Evolutionary conservation across 2,113 vertebrate genomes (phyloP), one percentile per base, ranked within the genome.

Genomic region (Nannobrachium achirus): DNA sequence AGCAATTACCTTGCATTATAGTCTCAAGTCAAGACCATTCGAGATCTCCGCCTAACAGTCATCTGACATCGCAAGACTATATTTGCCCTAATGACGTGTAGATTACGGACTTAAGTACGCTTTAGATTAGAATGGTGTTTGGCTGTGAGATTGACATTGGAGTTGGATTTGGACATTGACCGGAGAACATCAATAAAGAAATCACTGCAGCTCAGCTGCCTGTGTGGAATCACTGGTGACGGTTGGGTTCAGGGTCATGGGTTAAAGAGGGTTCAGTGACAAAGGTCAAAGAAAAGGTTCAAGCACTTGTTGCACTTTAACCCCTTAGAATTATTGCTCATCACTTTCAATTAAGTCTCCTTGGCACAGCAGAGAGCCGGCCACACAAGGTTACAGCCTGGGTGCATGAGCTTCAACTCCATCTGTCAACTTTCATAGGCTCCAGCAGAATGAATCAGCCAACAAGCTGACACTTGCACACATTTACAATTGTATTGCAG

Each of bases 291-390:
- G 25, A 7, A 69, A 78, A 82, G 79, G 72, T 84, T 75, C 64
- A 13, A 13, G 65, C 62, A 66, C 76, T 80, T 71, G 75, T 78
- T 80, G 62, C 57, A 67, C 81, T 82, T 70, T 81, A 70, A 80
- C 58, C 66, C 40, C n/a, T 13, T 5, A 75, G 68, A 84, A 83
- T 87, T 80, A 89, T 87, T 81, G 73, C 67, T 78, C 67, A 82
- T 86, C 78, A 45, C 42, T 56, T 58, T 73, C 76, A 79, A 90
- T 91, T 90, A 87, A 78, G 75, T 86, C 69, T 78, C 73, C 76
- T 69, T 66, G 69, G 73, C 73, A 76, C 75, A 81, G 19, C 69
- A 59, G 66, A 56, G 60, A 81, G 79, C 10, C 49, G 69, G 77
- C 66, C 63, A 80, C 67, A 82, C 80, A 76, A 75, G 77, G 70